phyloP scores from a whole-genome alignment of 1,140 invertebrate genomes.

The Copidosoma floridanum region DNA sequence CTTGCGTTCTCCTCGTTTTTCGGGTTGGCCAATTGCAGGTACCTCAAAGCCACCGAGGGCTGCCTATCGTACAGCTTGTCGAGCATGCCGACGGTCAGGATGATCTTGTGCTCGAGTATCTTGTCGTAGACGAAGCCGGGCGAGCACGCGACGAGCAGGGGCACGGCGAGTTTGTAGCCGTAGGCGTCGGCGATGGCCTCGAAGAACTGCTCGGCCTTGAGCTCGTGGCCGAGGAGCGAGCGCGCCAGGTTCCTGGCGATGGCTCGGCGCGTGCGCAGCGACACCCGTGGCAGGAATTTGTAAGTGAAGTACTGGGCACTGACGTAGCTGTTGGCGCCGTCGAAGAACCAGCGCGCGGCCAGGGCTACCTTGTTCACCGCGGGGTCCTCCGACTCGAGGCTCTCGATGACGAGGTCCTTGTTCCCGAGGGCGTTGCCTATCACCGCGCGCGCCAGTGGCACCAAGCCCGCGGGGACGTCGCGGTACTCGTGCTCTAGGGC shows the following conservation, averaged over 20 bases:
- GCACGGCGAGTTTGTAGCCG: neutral
- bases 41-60: neutral
- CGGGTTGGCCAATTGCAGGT: constrained; percentile 11
- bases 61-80: neutral
- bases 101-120: neutral
- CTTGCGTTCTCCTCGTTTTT: neutral
- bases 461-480: constrained; percentile 28
- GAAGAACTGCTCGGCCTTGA: constrained; percentile 6
- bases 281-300: neutral
- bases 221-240: neutral
- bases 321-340: neutral
- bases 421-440: constrained; percentile 31
- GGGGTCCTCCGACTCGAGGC: neutral
- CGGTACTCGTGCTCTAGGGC: neutral
- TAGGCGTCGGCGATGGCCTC: neutral
- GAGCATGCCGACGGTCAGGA: neutral
- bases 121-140: neutral
- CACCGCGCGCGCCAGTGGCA: constrained; percentile 31
- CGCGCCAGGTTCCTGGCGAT: constrained; percentile 4
- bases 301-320: neutral
- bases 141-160: neutral
- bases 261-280: neutral
- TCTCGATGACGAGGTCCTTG: neutral
- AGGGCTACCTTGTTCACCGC: neutral
- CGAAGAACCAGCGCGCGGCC: constrained; percentile 7